Evolutionary conservation across 2,888 invertebrate genomes (phyloP), one percentile per base, ranked within the genome.

Genomic region (Lissonota sp.): DNA sequence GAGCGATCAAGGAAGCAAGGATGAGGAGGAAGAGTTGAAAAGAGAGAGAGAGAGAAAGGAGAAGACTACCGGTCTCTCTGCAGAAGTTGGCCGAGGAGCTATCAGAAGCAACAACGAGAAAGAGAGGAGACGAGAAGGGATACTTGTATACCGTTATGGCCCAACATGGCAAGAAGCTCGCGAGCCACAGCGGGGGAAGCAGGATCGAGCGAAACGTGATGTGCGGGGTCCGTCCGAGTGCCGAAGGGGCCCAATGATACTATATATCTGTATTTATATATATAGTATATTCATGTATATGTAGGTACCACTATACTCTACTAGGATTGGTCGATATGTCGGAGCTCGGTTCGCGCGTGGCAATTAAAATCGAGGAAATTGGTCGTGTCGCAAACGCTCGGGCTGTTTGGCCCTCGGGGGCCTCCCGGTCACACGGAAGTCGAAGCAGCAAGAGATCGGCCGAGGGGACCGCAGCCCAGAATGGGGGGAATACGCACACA

Each of bases 361-460:
- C 80, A 83, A 83, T 83, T 83, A 83, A 83, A 83, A 83, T 83
- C 78, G 83, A 83, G 83, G 71, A 80, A 80, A 83, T 83, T 83
- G 83, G 83, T 83, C 77, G 77, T 78, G 83, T 81, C 79, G 81
- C 76, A 73, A 83, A 79, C 78, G 72, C 42, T 62, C 76, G 63
- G 53, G 78, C 76, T 42, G 69, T 49, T 73, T 81, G 72, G 75
- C 70, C 78, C 79, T 67, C 81, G 79, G 79, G 81, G 83, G 72
- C 75, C 75, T 83, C 76, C 72, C 76, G 80, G 80, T 78, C 75
- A 82, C 78, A 79, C 81, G 83, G 83, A 81, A 82, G 83, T 82
- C 73, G 73, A 67, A 60, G 64, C 49, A 53, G 63, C 72, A 71
- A 70, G 71, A 74, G 62, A 57, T 53, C 67, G 39, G 42, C 26